Percentiles rank a stretch among this genome's conserved stretches.
phyloP scores from a whole-genome alignment of 2,888 invertebrate species.

The Polia nebulosa region DNA sequence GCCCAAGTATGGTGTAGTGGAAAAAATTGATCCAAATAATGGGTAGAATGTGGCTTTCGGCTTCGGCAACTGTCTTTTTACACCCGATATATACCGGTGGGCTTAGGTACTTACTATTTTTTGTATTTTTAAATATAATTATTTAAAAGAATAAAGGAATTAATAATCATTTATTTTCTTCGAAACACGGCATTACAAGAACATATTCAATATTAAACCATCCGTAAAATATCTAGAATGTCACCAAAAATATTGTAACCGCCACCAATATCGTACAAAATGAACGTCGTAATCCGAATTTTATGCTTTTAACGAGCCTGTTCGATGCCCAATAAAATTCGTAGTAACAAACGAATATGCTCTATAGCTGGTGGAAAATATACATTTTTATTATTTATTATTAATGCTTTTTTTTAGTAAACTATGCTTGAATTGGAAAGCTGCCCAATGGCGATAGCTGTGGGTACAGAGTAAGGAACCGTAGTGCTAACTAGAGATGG shows the following conservation, averaged over 20 bases:
- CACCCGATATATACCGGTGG: too few species aligned
- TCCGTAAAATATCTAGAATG: conserved; percentile 1
- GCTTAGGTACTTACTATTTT: too few species aligned
- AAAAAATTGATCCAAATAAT: too few species aligned
- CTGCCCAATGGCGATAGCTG: conserved; percentile 5
- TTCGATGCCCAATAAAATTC: conserved; percentile 47
- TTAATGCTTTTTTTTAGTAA: conserved; percentile 18
- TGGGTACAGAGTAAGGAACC: neutral
- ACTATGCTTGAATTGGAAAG: conserved; percentile 36
- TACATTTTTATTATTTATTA: conserved; percentile 19
- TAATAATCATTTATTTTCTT: neutral
- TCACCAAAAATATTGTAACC: conserved; percentile 34
- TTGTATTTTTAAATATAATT: too few species aligned
- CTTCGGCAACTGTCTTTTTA: too few species aligned
- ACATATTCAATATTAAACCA: conserved; percentile 5
- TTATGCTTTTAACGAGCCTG: conserved; percentile 50
- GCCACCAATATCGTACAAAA: conserved; percentile 26
- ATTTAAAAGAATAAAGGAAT: too few species aligned
- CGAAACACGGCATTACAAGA: neutral
- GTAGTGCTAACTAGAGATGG: neutral
- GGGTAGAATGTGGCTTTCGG: too few species aligned
- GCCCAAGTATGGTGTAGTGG: too few species aligned
- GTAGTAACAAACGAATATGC: conserved; percentile 39
- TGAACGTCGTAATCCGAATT: conserved; percentile 44
- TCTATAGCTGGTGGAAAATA: conserved; percentile 28